Base-by-base conservation (phyloP, 1,140 invertebrate species). In the Aphidius gifuensis region DNA sequence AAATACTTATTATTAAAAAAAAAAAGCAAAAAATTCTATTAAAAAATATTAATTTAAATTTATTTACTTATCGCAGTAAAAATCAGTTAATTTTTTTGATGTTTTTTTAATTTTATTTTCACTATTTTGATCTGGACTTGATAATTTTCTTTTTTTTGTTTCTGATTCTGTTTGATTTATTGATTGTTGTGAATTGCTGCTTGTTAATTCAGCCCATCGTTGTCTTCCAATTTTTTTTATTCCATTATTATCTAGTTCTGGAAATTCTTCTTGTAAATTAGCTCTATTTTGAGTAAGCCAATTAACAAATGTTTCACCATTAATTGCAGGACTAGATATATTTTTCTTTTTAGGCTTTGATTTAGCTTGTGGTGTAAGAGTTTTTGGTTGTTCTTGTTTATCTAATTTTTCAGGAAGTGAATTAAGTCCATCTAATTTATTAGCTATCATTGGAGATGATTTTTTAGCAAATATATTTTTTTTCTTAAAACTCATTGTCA, bases 241-340 rank as follows among this genome's bases (percentile, higher is more conserved):
- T 58, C 87, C 84, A 1, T 74, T 70, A 0, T 79, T 69, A n/a
- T 75, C 80, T 4, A 85, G 60, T 7, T 84, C 81, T 0, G 85
- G 82, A 71, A 85, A 78, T 68, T 88, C 79, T 57, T 79, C 70
- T 69, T 85, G 79, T 6, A 88, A 69, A 6, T 70, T 67, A 6
- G 76, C 58, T 65, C 84, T 86, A 64, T 86, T 84, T 61, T 82
- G 79, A 4, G 75, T 72, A 56, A 82, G 86, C 86, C 86, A 88
- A 39, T 77, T 75, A 3, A 85, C 71, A 63, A 88, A 88, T 6
- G 80, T 82, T 71, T 70, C 9, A 62, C 32, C 9, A 38, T 6
- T 59, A 2, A 4, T 32, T 32, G 23, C 23, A 3, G 23, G 23
- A 32, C 23, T 32, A 32, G 4, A 38, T 68, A 74, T 42, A 59